These are phyloP conservation scores for Sarcophilus harrisii DNA, from an alignment of 2,797 vertebrate species.

Conservation along the genomic window DNA sequence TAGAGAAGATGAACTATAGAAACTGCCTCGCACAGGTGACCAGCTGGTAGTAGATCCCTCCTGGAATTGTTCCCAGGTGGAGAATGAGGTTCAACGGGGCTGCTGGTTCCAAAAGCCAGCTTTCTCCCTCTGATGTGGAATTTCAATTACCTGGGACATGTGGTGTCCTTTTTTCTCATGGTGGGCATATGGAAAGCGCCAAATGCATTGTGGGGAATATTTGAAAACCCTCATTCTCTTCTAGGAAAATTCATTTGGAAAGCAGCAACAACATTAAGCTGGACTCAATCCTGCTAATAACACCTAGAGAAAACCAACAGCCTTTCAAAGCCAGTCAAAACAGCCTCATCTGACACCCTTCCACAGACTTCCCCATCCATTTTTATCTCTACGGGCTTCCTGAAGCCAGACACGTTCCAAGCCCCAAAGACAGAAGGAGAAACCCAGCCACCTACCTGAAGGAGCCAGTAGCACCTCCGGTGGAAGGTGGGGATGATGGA, in stretches of 20 bases:
- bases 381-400: neutral
- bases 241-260: neutral
- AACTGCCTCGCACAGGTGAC: neutral
- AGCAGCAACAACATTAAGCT: neutral
- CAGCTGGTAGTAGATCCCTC: neutral
- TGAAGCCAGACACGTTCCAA: rapidly evolving
- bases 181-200: neutral
- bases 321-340: neutral
- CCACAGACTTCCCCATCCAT: slow-evolving; percentile 40
- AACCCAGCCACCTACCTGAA: slow-evolving; percentile 91
- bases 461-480: slow-evolving; percentile 99
- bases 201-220: neutral
- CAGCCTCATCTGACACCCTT: neutral
- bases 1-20: neutral
- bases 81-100: neutral
- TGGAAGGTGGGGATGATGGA: slow-evolving; percentile 99
- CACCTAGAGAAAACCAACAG: neutral
- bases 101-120: neutral
- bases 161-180: rapidly evolving
- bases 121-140: neutral
- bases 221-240: neutral
- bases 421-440: neutral
- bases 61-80: neutral
- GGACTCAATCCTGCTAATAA: rapidly evolving
- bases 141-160: rapidly evolving